A percentile compares a stretch with the other conserved stretches of the same genome.
phyloP scores from a whole-genome alignment of 1,140 invertebrate genomes.

The Panagrolaimus sp. region DNA sequence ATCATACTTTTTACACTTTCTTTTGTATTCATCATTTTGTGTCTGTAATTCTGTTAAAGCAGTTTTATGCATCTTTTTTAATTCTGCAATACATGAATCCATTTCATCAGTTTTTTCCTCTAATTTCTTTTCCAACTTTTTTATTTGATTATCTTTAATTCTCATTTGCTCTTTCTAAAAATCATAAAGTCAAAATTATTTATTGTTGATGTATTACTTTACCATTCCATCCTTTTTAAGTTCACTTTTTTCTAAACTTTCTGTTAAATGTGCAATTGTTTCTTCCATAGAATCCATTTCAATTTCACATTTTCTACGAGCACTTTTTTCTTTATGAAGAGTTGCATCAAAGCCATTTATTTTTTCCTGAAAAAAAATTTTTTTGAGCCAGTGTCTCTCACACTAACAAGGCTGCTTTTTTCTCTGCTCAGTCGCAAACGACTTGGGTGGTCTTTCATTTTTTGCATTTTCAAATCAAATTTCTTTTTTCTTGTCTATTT shows the following conservation, averaged over 20 bases:
- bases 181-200: conserved; percentile 12
- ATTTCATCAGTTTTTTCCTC: conserved; percentile 51
- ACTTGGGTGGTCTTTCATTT: no score
- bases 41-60: conserved; percentile 38
- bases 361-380: conserved; percentile 21
- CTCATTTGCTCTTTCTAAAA: conserved; percentile 47
- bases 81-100: conserved; percentile 46
- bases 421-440: no score
- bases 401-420: no score
- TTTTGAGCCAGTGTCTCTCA: background rate
- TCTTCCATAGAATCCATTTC: conserved; percentile 43
- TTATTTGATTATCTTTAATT: conserved; percentile 34
- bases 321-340: conserved; percentile 26
- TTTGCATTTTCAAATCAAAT: conserved; percentile 7
- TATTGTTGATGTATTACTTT: background rate
- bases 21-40: conserved; percentile 42
- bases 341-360: conserved; percentile 15
- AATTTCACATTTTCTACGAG: conserved; percentile 33
- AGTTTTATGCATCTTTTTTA: conserved; percentile 46
- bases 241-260: conserved; percentile 39
- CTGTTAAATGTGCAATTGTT: conserved; percentile 28
- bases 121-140: conserved; percentile 43
- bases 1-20: conserved; percentile 37
- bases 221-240: conserved; percentile 44
- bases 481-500: no score